phyloP scores from a whole-genome alignment of 2,888 invertebrate species.

The Chaetogeoica ovagalla region DNA sequence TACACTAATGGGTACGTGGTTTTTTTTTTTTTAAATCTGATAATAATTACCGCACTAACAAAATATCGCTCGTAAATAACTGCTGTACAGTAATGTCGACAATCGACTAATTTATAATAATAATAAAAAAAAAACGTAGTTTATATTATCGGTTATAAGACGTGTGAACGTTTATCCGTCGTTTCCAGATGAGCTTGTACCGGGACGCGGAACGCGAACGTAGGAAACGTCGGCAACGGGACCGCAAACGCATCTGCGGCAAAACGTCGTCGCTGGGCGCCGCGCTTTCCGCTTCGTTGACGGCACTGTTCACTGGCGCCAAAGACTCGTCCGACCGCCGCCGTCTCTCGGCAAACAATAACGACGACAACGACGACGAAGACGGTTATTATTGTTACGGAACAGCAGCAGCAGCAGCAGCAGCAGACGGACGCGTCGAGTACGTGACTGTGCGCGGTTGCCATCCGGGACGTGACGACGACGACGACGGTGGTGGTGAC shows the following conservation, averaged over 20 bases:
- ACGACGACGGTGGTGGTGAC: too few relatives aligned
- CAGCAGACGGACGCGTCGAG: background rate
- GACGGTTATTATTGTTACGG: background rate
- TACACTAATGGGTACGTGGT: too few relatives aligned
- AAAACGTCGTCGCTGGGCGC: constrained; percentile 32
- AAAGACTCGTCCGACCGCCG: background rate
- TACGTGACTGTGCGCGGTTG: constrained; percentile 33
- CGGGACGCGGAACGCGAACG: constrained; percentile 11
- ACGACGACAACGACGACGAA: background rate
- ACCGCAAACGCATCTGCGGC: background rate
- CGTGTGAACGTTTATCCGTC: background rate
- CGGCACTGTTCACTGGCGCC: constrained; percentile 4
- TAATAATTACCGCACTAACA: too few relatives aligned
- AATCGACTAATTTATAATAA: too few relatives aligned
- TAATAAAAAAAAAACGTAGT: too few relatives aligned
- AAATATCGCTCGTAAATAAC: too few relatives aligned
- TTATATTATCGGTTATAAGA: background rate
- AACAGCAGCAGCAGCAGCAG: background rate
- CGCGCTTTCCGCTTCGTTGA: constrained; percentile 22
- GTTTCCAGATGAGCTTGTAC: constrained; percentile 35
- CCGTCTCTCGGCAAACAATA: too few relatives aligned
- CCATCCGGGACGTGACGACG: background rate
- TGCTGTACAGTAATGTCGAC: too few relatives aligned
- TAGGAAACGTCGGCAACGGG: background rate
- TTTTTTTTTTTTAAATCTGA: too few relatives aligned